Conservation (phyloP, 2,113 vertebrate genomes). For the Hippocampus comes region DNA sequence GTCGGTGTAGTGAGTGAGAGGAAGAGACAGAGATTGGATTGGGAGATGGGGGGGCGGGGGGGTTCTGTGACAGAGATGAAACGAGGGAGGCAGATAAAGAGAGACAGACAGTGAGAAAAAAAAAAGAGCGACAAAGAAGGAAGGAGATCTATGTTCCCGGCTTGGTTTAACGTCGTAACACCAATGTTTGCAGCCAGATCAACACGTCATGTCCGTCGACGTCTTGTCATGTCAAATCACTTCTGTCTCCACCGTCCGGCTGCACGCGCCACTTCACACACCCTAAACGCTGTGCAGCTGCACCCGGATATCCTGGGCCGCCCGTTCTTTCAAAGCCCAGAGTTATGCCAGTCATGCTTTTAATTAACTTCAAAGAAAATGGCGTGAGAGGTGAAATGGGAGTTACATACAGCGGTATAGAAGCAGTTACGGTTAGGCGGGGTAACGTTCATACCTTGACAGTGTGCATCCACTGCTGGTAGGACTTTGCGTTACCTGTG, state of each 20-base stretch:
- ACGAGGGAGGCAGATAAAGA: constrained; percentile 32
- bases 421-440: constrained; percentile 22
- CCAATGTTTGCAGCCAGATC: constrained; percentile 76
- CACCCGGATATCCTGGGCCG: constrained; percentile 38
- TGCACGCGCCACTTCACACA: constrained; percentile 63
- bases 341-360: constrained; percentile 56
- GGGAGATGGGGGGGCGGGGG: background rate
- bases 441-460: constrained; percentile 82
- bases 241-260: constrained; percentile 66
- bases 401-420: constrained; percentile 12
- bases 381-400: constrained; percentile 26
- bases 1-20: constrained; percentile 7
- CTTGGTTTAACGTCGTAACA: constrained; percentile 67
- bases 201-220: constrained; percentile 71
- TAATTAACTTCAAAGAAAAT: constrained; percentile 47
- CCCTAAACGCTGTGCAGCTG: constrained; percentile 31
- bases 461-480: constrained; percentile 92
- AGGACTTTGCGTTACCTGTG: constrained; percentile 86
- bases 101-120: constrained; percentile 31
- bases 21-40: constrained; percentile 13
- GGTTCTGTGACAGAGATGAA: constrained; percentile 40
- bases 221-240: constrained; percentile 76
- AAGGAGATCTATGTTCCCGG: constrained; percentile 60
- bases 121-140: constrained; percentile 40
- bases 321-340: constrained; percentile 29